Evolutionary conservation across 2,888 invertebrate species (phyloP).

Genomic region (Leptinotarsa peninsularis): DNA sequence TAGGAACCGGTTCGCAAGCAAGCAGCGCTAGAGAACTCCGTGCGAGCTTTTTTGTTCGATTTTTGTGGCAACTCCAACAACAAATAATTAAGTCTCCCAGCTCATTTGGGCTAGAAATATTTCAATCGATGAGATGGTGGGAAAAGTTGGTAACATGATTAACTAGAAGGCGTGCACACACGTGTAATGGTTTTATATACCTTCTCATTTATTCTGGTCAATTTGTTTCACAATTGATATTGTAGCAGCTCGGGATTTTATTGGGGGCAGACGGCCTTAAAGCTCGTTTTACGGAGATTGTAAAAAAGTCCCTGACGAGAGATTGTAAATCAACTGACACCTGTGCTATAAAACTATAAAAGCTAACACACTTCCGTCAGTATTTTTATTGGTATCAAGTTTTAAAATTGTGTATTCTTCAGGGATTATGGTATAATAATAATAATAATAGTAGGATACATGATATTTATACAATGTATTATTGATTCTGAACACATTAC

Average conservation of each 20-base stretch:
- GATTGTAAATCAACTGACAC: constrained; percentile 17
- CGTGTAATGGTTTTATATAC: constrained; percentile 61
- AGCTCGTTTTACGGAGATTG: constrained; percentile 6
- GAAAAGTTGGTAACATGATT: constrained; percentile 63
- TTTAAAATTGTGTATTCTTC: too few relatives aligned
- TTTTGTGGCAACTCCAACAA: constrained; percentile 41
- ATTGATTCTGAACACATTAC: too few relatives aligned
- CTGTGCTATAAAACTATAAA: constrained; percentile 25
- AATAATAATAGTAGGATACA: too few relatives aligned
- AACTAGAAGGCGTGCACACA: constrained; percentile 62
- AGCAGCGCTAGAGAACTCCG: not conserved
- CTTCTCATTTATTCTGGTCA: constrained; percentile 62
- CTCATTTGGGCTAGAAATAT: constrained; percentile 56
- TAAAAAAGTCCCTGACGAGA: constrained; percentile 1
- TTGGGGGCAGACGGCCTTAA: constrained; percentile 4
- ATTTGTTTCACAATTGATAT: constrained; percentile 55
- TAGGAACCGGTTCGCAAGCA: constrained; percentile 1
- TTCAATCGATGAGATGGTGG: constrained; percentile 60
- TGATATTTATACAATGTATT: too few relatives aligned
- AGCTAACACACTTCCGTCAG: constrained; percentile 14
- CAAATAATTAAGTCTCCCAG: constrained; percentile 50
- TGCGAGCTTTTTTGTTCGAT: constrained; percentile 28
- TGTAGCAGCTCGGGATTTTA: constrained; percentile 9
- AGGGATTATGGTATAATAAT: too few relatives aligned
- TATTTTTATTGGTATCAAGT: not conserved